Evolutionary conservation across 2,113 vertebrate species (phyloP).

Genomic region (Petrocephalus zakoni): DNA sequence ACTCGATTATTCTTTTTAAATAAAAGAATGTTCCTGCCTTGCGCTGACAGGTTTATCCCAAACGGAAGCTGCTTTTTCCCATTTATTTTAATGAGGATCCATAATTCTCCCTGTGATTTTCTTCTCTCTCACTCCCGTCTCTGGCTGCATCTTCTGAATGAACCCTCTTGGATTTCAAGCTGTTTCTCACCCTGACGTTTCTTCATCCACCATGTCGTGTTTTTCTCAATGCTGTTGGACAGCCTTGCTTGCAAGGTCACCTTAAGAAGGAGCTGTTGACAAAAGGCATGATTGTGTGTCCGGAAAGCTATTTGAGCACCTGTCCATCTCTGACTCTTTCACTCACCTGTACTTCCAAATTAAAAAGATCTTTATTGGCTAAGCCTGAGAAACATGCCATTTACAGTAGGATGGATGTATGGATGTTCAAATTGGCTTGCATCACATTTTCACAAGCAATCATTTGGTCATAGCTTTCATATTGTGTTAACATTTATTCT

Average conservation of each 20-base stretch:
- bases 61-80: neutral
- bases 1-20: neutral
- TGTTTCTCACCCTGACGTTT: neutral
- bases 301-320: neutral
- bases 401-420: too few relatives aligned
- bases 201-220: neutral
- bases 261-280: neutral
- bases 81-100: slow-evolving; percentile 13
- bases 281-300: neutral
- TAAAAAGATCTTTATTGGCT: neutral
- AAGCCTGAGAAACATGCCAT: too few relatives aligned
- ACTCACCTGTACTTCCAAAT: neutral
- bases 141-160: slow-evolving; percentile 5
- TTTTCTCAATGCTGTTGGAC: neutral
- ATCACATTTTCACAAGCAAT: neutral
- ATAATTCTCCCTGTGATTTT: neutral
- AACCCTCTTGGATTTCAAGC: neutral
- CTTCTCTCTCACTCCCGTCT: neutral
- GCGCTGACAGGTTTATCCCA: neutral
- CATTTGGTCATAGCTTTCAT: neutral
- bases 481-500: neutral
- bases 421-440: neutral
- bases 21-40: neutral
- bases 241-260: neutral
- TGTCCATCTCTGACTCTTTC: neutral